phyloP scores from a whole-genome alignment of 1,140 invertebrate genomes.

The Ditylenchus dipsaci region DNA sequence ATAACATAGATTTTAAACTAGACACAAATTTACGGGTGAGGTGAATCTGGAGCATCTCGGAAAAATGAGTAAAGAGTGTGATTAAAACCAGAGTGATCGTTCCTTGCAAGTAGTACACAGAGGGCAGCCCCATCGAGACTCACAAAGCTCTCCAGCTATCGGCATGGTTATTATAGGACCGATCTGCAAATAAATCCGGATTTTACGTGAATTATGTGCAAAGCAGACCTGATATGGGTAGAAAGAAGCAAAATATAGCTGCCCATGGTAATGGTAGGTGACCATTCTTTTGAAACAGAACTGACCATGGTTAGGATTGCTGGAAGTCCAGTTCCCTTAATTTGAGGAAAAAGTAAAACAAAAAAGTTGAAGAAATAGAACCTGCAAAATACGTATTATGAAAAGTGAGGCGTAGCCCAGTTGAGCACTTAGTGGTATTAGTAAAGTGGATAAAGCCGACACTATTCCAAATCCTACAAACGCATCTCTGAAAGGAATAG shows the following conservation, averaged over 20 bases:
- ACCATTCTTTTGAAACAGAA: conserved; percentile 5
- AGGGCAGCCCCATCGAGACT: conserved; percentile 32
- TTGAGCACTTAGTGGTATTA: no score
- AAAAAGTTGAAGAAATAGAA: neutral
- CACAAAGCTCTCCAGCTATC: conserved; percentile 38
- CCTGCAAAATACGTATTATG: neutral
- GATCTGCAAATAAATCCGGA: conserved; percentile 13
- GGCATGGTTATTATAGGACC: conserved; percentile 48
- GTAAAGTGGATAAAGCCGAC: no score
- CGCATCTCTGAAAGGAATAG: no score
- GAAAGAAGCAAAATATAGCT: conserved; percentile 1
- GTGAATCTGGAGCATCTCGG: conserved; percentile 23
- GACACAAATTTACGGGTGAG: conserved; percentile 1
- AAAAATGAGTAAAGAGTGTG: conserved; percentile 37
- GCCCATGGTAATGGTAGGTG: neutral
- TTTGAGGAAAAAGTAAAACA: neutral
- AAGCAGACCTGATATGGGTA: neutral
- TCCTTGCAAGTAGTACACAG: conserved; percentile 45
- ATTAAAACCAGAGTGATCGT: conserved; percentile 34
- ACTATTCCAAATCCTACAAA: no score
- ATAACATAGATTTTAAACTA: neutral
- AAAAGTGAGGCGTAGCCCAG: neutral
- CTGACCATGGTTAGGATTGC: neutral
- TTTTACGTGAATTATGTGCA: neutral
- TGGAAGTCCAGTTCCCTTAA: neutral